Conservation (phyloP, 2,888 invertebrate species). For the Oscheius sp. region DNA sequence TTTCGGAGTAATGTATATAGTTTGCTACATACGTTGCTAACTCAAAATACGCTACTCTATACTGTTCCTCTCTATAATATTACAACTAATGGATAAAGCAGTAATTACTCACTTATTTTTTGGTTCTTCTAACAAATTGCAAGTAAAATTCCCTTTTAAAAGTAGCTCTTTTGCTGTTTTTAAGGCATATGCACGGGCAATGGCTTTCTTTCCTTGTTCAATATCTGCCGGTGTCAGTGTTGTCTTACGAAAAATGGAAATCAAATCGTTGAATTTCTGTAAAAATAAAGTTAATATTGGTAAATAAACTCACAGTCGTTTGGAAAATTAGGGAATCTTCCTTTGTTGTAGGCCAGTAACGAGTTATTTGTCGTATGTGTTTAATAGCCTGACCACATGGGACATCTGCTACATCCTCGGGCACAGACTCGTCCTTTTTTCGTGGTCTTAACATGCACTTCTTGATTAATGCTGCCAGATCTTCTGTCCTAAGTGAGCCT, state of each 20-base stretch:
- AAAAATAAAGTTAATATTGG: not conserved
- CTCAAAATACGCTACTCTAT: slow-evolving; percentile 42
- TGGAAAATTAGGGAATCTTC: slow-evolving; percentile 32
- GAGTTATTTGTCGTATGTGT: slow-evolving; percentile 24
- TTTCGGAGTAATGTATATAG: slow-evolving; percentile 39
- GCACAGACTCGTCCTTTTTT: not conserved
- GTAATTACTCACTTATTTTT: slow-evolving; percentile 2
- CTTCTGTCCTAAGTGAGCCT: slow-evolving; percentile 5
- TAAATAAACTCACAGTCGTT: not conserved
- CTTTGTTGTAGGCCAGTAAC: slow-evolving; percentile 21
- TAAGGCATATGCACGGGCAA: not conserved
- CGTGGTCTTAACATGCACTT: slow-evolving; percentile 6
- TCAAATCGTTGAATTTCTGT: slow-evolving; percentile 11
- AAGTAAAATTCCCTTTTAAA: not conserved
- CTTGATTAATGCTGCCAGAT: slow-evolving; percentile 3
- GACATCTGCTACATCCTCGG: not conserved
- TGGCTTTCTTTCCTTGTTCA: slow-evolving; percentile 37
- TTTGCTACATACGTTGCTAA: slow-evolving; percentile 49
- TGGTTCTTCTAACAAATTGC: not conserved
- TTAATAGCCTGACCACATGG: slow-evolving; percentile 16
- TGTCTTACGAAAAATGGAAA: slow-evolving; percentile 27
- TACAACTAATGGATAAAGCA: not conserved
- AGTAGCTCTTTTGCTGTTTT: slow-evolving; percentile 5
- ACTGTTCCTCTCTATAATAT: slow-evolving; percentile 36
- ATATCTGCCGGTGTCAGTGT: slow-evolving; percentile 38